Evolutionary conservation across 2,888 invertebrate species (phyloP).

Genomic region (Leptinotarsa haldemani): DNA sequence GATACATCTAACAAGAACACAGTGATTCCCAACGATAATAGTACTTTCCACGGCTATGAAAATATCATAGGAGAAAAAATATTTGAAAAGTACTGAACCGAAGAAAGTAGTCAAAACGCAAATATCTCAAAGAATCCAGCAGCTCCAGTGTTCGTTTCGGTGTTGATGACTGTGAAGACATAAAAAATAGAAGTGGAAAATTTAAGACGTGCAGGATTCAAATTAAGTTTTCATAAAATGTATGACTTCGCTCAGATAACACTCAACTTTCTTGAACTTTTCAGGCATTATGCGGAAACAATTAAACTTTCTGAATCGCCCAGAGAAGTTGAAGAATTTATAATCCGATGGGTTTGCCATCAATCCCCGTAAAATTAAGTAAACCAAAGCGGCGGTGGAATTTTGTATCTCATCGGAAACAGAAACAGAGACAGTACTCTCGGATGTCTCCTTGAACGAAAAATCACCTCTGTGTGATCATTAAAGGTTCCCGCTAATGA

Average conservation of each 20-base stretch:
- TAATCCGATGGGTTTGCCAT: constrained; percentile 5
- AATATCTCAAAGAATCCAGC: no score
- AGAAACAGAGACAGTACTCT: not conserved
- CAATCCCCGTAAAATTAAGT: constrained; percentile 3
- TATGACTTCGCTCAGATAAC: not conserved
- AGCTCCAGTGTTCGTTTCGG: no score
- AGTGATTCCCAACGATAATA: no score
- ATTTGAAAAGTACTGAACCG: no score
- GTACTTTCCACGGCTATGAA: no score
- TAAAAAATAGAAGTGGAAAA: no score
- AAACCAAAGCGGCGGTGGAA: not conserved
- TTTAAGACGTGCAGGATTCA: not conserved
- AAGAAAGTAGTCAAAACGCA: no score
- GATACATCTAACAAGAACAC: no score
- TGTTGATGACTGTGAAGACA: no score
- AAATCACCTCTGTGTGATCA: not conserved
- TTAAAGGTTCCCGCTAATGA: not conserved
- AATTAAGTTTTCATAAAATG: not conserved
- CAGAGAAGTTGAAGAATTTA: constrained; percentile 2
- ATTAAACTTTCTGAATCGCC: constrained; percentile 1
- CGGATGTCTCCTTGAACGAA: constrained; percentile 1
- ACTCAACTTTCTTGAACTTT: not conserved
- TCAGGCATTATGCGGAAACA: constrained; percentile 1
- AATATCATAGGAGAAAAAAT: no score
- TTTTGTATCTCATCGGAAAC: not conserved